These are phyloP conservation scores for Notechis scutatus DNA, from an alignment of 2,113 vertebrate genomes.

Conservation along the genomic window DNA sequence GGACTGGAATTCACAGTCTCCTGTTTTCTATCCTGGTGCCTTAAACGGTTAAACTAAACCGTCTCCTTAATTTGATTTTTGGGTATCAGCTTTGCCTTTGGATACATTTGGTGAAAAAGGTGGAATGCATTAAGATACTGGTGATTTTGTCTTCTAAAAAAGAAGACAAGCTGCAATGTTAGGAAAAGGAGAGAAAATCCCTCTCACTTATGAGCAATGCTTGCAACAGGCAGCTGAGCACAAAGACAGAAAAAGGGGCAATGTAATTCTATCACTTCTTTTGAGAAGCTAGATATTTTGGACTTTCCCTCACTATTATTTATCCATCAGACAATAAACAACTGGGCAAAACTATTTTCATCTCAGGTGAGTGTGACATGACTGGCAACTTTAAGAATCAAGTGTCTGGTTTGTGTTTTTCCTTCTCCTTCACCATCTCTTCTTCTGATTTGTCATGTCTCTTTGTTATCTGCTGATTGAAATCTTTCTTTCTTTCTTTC, in stretches of 20 bases:
- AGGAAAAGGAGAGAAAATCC: background rate
- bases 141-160: background rate
- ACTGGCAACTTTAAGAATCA: background rate
- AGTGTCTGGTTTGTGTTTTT: background rate
- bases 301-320: background rate
- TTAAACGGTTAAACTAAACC: background rate
- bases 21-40: background rate
- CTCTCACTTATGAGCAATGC: background rate
- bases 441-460: background rate
- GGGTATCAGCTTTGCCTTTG: background rate
- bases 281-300: background rate
- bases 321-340: background rate
- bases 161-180: background rate
- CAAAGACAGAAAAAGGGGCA: background rate
- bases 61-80: background rate
- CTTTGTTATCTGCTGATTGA: background rate
- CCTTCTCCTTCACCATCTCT: background rate
- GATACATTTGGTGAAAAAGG: background rate
- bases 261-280: background rate
- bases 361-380: background rate
- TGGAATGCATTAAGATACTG: background rate
- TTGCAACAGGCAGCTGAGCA: background rate
- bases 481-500: too few species aligned
- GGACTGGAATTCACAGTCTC: background rate
- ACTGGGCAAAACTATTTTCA: background rate